Evolutionary conservation across 2,888 invertebrate genomes (phyloP).

Genomic region (Acanthosepion lycidas): DNA sequence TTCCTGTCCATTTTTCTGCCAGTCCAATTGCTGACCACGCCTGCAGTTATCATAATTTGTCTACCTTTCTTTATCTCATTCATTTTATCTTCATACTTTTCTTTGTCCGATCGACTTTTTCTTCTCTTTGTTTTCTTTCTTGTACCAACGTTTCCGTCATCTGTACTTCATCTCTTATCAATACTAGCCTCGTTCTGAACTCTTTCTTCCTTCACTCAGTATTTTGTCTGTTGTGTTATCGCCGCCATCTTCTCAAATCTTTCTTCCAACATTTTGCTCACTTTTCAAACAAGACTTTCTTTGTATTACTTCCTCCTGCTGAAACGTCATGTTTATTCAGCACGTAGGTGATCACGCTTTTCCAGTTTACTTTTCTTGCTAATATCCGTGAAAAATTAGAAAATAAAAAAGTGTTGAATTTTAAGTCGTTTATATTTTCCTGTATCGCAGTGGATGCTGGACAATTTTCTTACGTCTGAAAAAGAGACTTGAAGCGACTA

Average conservation of each 20-base stretch:
- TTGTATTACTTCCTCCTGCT: neutral
- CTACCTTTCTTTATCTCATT: neutral
- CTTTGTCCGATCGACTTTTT: neutral
- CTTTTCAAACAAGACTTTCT: neutral
- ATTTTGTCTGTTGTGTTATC: neutral
- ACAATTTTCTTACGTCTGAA: too few relatives aligned
- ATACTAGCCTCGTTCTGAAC: neutral
- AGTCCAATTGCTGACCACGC: constrained; percentile 3
- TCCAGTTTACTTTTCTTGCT: too few relatives aligned
- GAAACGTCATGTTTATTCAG: neutral
- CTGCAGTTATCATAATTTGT: neutral
- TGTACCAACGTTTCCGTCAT: neutral
- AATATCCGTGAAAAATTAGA: too few relatives aligned
- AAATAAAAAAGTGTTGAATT: too few relatives aligned
- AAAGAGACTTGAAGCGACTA: too few relatives aligned
- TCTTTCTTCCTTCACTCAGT: neutral
- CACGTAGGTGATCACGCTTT: too few relatives aligned
- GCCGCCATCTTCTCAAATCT: neutral
- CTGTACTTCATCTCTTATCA: neutral
- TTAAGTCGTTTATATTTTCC: too few relatives aligned
- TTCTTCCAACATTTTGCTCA: neutral
- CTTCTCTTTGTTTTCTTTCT: neutral
- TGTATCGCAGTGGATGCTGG: too few relatives aligned
- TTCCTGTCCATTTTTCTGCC: neutral
- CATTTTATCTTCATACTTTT: neutral